These are phyloP conservation scores for Colaptes auratus DNA, from an alignment of 2,113 vertebrate species.

Conservation along the genomic window DNA sequence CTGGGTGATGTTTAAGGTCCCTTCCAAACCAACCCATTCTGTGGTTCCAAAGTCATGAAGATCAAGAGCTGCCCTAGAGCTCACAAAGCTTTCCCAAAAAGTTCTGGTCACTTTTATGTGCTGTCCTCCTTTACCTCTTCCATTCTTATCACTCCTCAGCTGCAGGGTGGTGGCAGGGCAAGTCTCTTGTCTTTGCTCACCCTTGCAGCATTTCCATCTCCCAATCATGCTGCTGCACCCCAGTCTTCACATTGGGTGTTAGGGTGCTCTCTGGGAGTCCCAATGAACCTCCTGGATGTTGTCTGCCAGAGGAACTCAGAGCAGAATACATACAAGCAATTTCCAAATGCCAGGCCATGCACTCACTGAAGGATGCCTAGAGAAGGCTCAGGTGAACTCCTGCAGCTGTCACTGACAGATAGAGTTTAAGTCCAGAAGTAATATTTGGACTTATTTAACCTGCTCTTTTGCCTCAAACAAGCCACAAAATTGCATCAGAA, in stretches of 20 bases:
- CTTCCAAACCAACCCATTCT: too few species aligned
- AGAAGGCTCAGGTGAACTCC: background rate
- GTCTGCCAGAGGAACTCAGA: background rate
- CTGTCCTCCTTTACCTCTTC: background rate
- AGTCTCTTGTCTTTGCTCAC: background rate
- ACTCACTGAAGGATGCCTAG: background rate
- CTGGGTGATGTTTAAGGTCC: too few species aligned
- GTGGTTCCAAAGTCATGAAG: too few species aligned
- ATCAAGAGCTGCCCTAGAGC: too few species aligned
- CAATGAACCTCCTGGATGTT: background rate
- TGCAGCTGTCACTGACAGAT: background rate
- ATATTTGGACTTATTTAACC: background rate
- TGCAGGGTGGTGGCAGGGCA: background rate
- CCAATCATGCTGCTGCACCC: background rate
- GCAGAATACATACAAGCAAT: background rate
- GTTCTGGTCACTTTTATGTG: background rate
- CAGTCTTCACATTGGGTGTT: background rate
- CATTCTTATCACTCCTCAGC: background rate
- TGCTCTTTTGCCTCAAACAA: background rate
- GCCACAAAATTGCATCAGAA: background rate
- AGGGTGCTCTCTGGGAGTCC: background rate
- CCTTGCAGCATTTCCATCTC: background rate
- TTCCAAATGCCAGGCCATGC: background rate
- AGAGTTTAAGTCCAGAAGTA: background rate
- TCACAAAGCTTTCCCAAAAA: background rate